Conservation (phyloP, 2,113 vertebrate genomes). For the Gallinago jamesoni region DNA sequence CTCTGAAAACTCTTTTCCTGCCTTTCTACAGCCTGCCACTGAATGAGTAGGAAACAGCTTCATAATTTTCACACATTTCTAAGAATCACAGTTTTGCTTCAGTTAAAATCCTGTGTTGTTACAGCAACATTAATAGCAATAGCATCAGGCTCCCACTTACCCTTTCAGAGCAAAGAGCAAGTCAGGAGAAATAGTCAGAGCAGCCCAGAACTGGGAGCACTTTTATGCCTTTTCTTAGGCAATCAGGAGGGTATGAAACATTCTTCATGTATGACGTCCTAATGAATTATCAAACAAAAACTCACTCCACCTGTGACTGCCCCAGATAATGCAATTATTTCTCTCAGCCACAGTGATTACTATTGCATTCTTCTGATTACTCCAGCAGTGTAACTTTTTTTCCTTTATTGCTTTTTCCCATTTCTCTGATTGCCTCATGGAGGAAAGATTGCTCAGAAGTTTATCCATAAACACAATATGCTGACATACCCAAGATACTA, state of each 20-base stretch:
- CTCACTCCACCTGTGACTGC: not conserved
- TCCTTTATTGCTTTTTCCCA: not conserved
- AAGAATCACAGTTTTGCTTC: not conserved
- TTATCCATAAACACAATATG: not conserved
- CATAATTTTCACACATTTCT: not conserved
- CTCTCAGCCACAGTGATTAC: not conserved
- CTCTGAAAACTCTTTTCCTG: not conserved
- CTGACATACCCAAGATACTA: not conserved
- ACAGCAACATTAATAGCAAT: not conserved
- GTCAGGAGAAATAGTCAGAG: not conserved
- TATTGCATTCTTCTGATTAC: not conserved
- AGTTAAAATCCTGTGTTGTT: not conserved
- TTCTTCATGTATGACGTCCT: not conserved
- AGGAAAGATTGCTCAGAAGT: not conserved
- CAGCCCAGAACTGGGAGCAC: rapidly evolving
- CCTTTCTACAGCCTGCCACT: not conserved
- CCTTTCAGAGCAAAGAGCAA: not conserved
- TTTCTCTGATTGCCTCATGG: not conserved
- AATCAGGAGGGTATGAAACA: not conserved
- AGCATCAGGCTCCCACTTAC: not conserved
- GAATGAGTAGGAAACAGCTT: not conserved
- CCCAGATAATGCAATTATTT: conserved; percentile 3
- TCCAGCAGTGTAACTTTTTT: not conserved
- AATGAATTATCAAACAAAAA: not conserved
- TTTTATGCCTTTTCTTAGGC: conserved; percentile 38